Percentiles rank a stretch among this genome's conserved stretches.
These are phyloP conservation scores for Diadegma fenestrale DNA, from an alignment of 2,888 invertebrate genomes.

Conservation along the genomic window DNA sequence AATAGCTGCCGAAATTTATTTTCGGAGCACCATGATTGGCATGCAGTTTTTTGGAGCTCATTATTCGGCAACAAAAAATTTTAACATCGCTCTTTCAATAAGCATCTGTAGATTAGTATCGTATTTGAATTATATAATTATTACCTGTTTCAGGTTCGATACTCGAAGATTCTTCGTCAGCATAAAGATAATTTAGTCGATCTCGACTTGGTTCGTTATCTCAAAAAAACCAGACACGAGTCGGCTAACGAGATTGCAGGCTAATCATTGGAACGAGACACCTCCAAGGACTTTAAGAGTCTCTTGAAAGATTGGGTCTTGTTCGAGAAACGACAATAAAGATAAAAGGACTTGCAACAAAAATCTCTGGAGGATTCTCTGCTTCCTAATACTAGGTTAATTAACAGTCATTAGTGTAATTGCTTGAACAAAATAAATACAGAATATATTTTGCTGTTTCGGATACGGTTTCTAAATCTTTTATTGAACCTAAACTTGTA, in stretches of 20 bases:
- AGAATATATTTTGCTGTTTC: not conserved
- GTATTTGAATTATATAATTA: no score
- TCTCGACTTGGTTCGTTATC: conserved; percentile 72
- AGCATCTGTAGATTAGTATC: no score
- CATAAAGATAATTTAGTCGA: conserved; percentile 78
- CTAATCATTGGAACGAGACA: conserved; percentile 63
- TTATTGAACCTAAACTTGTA: not conserved
- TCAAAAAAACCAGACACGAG: conserved; percentile 57
- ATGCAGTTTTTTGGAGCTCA: no score
- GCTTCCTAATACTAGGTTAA: not conserved
- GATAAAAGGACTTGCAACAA: conserved; percentile 65
- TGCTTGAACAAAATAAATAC: not conserved
- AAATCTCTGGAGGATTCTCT: no score
- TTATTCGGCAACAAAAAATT: no score
- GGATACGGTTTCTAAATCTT: not conserved
- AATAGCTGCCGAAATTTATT: no score
- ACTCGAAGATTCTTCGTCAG: no score
- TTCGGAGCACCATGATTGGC: no score
- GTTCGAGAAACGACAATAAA: conserved; percentile 44
- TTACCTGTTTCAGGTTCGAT: no score
- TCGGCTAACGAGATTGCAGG: not conserved
- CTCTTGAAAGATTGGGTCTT: conserved; percentile 74
- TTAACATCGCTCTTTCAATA: no score
- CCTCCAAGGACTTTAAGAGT: conserved; percentile 69
- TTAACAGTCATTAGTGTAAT: not conserved